Evolutionary conservation across 1,140 invertebrate species (phyloP).

Genomic region (Andrena cerasifolii): DNA sequence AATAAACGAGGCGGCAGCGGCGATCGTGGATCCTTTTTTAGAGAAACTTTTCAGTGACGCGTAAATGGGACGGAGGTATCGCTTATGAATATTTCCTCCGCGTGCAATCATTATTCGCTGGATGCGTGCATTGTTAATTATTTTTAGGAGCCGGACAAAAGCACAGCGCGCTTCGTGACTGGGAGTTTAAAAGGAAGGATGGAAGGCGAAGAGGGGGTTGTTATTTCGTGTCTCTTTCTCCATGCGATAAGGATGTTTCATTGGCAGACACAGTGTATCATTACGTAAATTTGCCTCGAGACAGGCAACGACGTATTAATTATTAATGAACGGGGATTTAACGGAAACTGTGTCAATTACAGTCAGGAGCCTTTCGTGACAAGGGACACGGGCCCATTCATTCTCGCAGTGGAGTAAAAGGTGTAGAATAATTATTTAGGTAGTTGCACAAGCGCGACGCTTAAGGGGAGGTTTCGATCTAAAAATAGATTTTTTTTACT

Average conservation of each 20-base stretch:
- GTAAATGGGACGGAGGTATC: background rate
- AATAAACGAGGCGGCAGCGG: too few relatives aligned
- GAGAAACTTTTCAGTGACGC: too few relatives aligned
- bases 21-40: too few relatives aligned
- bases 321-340: slow-evolving; percentile 44
- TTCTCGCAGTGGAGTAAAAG: background rate
- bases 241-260: slow-evolving; percentile 17
- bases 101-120: background rate
- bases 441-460: too few relatives aligned
- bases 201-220: slow-evolving; percentile 9
- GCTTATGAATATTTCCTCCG: slow-evolving; percentile 12
- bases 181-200: background rate
- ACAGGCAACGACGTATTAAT: slow-evolving; percentile 37
- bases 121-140: background rate
- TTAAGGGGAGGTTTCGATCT: too few relatives aligned
- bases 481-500: too few relatives aligned
- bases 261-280: slow-evolving; percentile 2
- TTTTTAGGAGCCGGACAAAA: slow-evolving; percentile 14
- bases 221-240: slow-evolving; percentile 24
- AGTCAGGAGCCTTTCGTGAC: background rate
- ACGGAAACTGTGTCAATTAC: slow-evolving; percentile 48
- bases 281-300: slow-evolving; percentile 45
- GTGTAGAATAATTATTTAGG: too few relatives aligned
- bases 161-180: background rate
- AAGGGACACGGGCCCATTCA: background rate